Percentiles rank a stretch among this genome's conserved stretches.
phyloP scores from a whole-genome alignment of 2,888 invertebrate genomes.

The Drosophila multiciliata region DNA sequence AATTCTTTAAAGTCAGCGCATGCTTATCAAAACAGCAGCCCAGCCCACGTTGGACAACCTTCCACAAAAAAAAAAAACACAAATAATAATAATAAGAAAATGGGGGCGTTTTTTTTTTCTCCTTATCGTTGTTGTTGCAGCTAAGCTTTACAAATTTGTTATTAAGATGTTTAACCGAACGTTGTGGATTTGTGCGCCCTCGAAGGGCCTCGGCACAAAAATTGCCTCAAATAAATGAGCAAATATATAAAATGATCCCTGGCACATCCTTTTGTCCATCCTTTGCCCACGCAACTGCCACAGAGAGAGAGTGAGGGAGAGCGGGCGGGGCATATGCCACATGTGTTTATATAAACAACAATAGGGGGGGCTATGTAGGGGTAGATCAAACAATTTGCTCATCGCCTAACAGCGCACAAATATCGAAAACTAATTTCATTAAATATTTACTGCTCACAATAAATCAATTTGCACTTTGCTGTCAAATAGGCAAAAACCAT shows the following conservation, averaged over 20 bases:
- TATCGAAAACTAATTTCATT: slow-evolving; percentile 66
- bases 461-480: slow-evolving; percentile 51
- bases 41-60: slow-evolving; percentile 1
- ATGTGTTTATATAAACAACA: slow-evolving; percentile 19
- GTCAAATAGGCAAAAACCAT: not conserved
- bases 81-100: slow-evolving; percentile 3
- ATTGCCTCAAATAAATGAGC: slow-evolving; percentile 66
- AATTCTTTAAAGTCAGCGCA: slow-evolving; percentile 66
- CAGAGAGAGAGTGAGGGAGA: not conserved
- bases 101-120: too few species aligned
- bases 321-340: not conserved
- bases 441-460: slow-evolving; percentile 56
- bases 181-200: slow-evolving; percentile 17
- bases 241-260: slow-evolving; percentile 61
- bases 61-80: not conserved
- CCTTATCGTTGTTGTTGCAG: slow-evolving; percentile 43
- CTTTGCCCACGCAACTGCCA: not conserved
- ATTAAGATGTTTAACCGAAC: slow-evolving; percentile 65
- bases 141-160: slow-evolving; percentile 67
- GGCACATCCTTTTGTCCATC: slow-evolving; percentile 38
- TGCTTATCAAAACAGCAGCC: slow-evolving; percentile 37
- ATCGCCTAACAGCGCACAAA: slow-evolving; percentile 36
- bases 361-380: not conserved
- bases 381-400: slow-evolving; percentile 30
- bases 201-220: slow-evolving; percentile 23